Base-by-base conservation (phyloP, 2,888 invertebrate genomes). In the Plebejus melissa region DNA sequence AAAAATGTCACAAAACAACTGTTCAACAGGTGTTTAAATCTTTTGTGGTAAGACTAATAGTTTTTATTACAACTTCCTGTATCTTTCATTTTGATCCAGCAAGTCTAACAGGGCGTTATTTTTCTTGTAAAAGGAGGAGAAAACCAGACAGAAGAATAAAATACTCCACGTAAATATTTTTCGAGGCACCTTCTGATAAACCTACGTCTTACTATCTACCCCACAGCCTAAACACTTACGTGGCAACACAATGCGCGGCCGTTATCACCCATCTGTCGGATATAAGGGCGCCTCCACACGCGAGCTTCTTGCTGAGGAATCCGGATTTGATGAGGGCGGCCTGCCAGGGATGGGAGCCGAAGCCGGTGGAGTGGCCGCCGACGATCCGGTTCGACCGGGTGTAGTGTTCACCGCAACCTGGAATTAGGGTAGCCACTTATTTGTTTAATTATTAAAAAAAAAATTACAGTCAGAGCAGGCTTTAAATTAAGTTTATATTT, bases 281-380 rank as follows among this genome's bases (percentile, higher is more conserved):
- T 74, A 98, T 94, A 58, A 98, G 89, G 0, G 98, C 98, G 0
- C 98, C 98, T 0, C 98, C 98, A 84, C 98, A 98, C 2, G 98
- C 98, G 11, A 98, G 94, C 86, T 98, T 97, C 88, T 98, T 97
- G 80, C 97, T 96, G 28, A 98, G 94, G 84, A 98, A 98, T 46
- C 98, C 97, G 7, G 98, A 97, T 89, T 98, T 98, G 82, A 98
- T 98, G 36, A 98, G 95, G 0, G 98, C 98, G 1, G 97, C 98
- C 90, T 98, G 98, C 98, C 98, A 98, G 4, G 98, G 98, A 91
- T 98, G 98, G 11, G 97, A 97, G 2, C 97, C 98, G 84, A 98
- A 98, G 65, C 97, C 97, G 0, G 98, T 96, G 28, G 97, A 97
- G 82, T 98, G 97, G 0, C 98, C 98, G 1, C 98, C 98, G 0